Evolutionary conservation across 1,140 invertebrate genomes (phyloP), one percentile per base, ranked within the genome.

Genomic region (Campoletis sonorensis): DNA sequence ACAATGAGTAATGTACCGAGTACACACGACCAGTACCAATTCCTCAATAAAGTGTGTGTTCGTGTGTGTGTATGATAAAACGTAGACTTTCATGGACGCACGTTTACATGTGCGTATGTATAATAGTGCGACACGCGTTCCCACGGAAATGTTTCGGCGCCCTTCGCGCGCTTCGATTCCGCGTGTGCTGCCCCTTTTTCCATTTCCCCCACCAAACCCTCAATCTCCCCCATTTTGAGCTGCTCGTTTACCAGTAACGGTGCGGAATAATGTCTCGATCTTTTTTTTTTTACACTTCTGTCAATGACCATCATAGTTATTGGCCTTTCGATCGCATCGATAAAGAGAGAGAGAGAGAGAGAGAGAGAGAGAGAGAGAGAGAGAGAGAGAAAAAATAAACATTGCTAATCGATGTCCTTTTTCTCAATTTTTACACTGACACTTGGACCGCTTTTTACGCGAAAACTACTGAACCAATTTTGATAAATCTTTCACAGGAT

Each of bases 91-190:
- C 18, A 51, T 27, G 54, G 8, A n/a, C 16, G 21, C 21, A 37
- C 33, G 11, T 37, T 4, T 26, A 30, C 58, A 58, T 16, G 10
- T 16, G n/a, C 33, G 33, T 75, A 75, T 54, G 26, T 30, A 75
- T 30, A n/a, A 79, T 76, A 71, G 83, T 84, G 86, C 88, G 87
- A 88, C 85, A 88, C 84, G 87, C 88, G 88, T 91, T 91, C 90
- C 90, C 90, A 91, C 90, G 90, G 89, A 90, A 87, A 45, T 45
- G 40, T 45, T 45, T 88, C 86, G 87, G 81, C 84, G 54, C 54
- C 54, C 54, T 58, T 21, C 85, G 73, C 37, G 72, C 75, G 79
- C 67, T 79, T 68, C 58, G 37, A 68, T 78, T 86, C 85, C 81
- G 80, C 83, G 61, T 75, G 58, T 58, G 54, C 54, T 23, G 54